Evolutionary conservation across 1,140 invertebrate genomes (phyloP), one percentile per base, ranked within the genome.

Genomic region (Drosophila tani): DNA sequence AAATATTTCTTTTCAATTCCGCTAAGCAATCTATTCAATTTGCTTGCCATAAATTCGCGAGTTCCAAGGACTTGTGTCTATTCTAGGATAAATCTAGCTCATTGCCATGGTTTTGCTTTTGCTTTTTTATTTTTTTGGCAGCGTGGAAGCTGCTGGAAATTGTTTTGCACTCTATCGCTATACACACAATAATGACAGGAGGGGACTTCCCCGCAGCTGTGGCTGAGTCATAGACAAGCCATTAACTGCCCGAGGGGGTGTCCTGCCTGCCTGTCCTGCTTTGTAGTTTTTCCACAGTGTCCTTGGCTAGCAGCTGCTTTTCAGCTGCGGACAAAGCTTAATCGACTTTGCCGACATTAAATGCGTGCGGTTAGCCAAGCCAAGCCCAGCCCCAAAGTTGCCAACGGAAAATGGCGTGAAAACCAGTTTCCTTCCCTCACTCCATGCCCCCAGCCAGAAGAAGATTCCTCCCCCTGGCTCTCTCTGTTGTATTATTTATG

Each of bases 271-370:
- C 17, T 5, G 7, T 32, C 29, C 14, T 56, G 5, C 19, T 63
- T 63, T 27, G 35, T 19, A 15, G 21, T 29, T 53, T 19, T 29
- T 35, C 50, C n/a, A 35, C 29, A 35, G 51, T 55, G 21, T 57
- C 43, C 62, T 56, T 56, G 41, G 55, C 68, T 45, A 67, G 71
- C 75, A 75, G 75, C 73, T 77, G 75, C 47, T 67, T 74, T 51
- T 32, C 60, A 32, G 67, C 64, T 27, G 46, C 76, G 73, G 66
- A 81, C 76, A 64, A 53, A 60, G 82, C 81, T 82, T 90, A 90
- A 90, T 90, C 86, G 85, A 90, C 85, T 90, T 90, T 90, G 64
- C 79, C 75, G 79, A 80, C 81, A 90, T 90, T 90, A 80, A 90
- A 90, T 90, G 85, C 71, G 81, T 90, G 85, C 58, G 85, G 85